Conservation (phyloP, 2,797 vertebrate genomes). For the Centropyge bicolor region DNA sequence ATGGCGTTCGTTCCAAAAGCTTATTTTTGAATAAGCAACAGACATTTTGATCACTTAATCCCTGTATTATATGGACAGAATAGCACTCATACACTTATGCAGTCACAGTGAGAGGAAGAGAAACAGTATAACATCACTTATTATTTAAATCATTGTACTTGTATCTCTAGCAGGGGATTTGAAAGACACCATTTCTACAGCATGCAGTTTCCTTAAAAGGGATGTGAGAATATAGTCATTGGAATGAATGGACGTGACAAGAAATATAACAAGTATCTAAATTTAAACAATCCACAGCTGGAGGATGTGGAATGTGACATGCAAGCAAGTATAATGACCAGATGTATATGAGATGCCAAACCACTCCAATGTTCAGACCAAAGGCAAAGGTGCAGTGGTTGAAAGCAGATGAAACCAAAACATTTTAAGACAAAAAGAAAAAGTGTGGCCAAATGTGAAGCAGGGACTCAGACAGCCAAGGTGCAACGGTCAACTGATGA, state of each 20-base stretch:
- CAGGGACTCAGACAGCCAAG: constrained; percentile 65
- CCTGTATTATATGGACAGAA: constrained; percentile 47
- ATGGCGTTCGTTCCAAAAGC: constrained; percentile 30
- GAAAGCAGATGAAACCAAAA: constrained; percentile 36
- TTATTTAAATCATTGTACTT: constrained; percentile 51
- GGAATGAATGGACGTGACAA: constrained; percentile 31
- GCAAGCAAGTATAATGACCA: constrained; percentile 32
- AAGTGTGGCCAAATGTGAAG: constrained; percentile 62
- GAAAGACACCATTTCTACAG: constrained; percentile 46
- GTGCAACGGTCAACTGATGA: constrained; percentile 73
- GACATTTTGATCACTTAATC: constrained; percentile 55
- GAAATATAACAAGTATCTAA: constrained; percentile 27
- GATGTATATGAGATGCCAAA: constrained; percentile 51
- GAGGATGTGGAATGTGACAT: constrained; percentile 31
- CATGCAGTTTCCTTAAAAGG: constrained; percentile 32
- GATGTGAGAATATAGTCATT: constrained; percentile 27
- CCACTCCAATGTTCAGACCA: constrained; percentile 22
- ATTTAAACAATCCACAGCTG: constrained; percentile 35
- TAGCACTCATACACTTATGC: constrained; percentile 47
- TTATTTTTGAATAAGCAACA: constrained; percentile 35
- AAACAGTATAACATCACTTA: constrained; percentile 54
- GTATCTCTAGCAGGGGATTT: constrained; percentile 53
- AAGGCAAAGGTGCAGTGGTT: constrained; percentile 43
- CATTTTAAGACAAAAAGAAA: constrained; percentile 19
- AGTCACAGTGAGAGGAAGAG: constrained; percentile 42